phyloP scores from a whole-genome alignment of 2,113 vertebrate species.

The Phalacrocorax pelagicus region DNA sequence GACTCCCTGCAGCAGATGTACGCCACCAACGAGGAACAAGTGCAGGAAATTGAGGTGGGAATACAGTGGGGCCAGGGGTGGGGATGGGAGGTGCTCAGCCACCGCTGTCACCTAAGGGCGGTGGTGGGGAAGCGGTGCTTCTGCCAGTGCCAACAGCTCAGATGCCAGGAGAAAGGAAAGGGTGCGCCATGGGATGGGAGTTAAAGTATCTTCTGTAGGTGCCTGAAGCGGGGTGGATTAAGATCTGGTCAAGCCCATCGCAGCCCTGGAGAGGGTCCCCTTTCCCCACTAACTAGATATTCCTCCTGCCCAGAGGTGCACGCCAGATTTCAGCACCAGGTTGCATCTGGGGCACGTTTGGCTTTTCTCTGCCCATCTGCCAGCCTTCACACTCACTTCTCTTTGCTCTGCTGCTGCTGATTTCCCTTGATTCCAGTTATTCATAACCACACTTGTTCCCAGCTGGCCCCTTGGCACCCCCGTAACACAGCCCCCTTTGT shows the following conservation, averaged over 20 bases:
- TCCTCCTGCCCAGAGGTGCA: not conserved
- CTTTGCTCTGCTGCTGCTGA: not conserved
- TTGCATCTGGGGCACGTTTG: not conserved
- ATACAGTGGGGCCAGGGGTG: not conserved
- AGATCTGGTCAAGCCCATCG: not conserved
- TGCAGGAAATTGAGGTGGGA: conserved; percentile 93
- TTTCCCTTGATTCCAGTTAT: not conserved
- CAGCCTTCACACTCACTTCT: not conserved
- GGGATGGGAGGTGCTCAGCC: not conserved
- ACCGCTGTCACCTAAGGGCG: accelerated
- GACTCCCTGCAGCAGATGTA: conserved; percentile 98
- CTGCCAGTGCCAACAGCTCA: not conserved
- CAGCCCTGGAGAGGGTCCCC: not conserved
- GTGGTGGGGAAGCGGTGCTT: not conserved
- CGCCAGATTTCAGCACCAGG: not conserved
- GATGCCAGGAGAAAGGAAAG: not conserved
- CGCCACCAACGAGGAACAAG: conserved; percentile 93
- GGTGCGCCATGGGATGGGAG: not conserved
- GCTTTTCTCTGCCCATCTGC: not conserved
- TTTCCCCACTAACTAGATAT: not conserved
- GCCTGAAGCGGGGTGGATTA: too few species aligned
- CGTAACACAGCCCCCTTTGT: conserved; percentile 27
- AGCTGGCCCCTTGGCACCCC: not conserved
- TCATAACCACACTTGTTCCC: not conserved
- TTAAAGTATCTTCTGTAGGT: not conserved